Evolutionary conservation across 1,140 invertebrate genomes (phyloP), one percentile per base, ranked within the genome.

Genomic region (Drosophila pruinosa): DNA sequence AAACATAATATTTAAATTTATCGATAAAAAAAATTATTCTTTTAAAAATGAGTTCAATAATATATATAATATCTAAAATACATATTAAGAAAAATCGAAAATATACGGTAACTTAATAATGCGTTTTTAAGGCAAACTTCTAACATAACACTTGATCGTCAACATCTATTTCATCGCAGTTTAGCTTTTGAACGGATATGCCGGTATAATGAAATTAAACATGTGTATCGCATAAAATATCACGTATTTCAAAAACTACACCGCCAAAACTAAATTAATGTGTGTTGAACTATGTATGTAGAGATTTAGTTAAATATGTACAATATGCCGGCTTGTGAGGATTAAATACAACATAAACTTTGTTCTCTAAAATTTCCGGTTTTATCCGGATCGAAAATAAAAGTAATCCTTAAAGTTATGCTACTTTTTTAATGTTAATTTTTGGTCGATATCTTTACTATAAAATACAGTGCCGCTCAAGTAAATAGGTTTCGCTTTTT

Each of bases 251-350:
- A 72, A 62, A 48, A 80, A 81, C 47, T 50, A 72, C 70, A 86
- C 81, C 81, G 86, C 81, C 81, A 85, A 80, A 86, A 77, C 39
- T 86, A 86, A 85, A 81, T 88, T 81, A 74, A 78, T 65, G 70
- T 81, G 74, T 85, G 81, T 81, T 81, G 62, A 85, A 81, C 69
- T 73, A 70, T 86, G 54, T 59, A 70, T 62, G 45, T 85, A 81
- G 77, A 57, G n/a, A 74, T 64, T 85, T 85, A 81, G 82, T 85
- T 85, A 86, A 81, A 77, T 77, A 74, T 81, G 86, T 74, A 76
- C 76, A 47, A 77, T 61, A 77, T 79, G 72, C 75, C n/a, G n/a
- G n/a, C n/a, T n/a, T n/a, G n/a, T n/a, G n/a, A n/a, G 68, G 47
- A 75, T 77, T 86, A 73, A 88, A 86, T 68, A 75, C 79, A 86